These are phyloP conservation scores for Tenebrosternarchus preto DNA, from an alignment of 2,113 vertebrate species.

Conservation along the genomic window DNA sequence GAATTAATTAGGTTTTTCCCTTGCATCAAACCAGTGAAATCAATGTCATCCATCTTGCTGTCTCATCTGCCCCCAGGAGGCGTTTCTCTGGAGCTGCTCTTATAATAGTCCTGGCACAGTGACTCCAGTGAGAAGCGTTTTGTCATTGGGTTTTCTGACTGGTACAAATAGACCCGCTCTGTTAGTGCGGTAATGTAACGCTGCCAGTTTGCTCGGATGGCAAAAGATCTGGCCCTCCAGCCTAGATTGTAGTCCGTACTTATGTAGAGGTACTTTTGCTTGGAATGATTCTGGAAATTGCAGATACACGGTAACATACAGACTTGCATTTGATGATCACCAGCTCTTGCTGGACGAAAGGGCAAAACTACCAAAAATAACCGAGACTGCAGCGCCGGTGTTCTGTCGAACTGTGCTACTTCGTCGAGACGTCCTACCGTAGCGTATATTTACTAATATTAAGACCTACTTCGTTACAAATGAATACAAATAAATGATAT, in stretches of 20 bases:
- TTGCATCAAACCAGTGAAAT: constrained; percentile 54
- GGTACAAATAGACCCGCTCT: constrained; percentile 52
- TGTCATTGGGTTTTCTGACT: constrained; percentile 47
- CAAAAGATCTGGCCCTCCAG: constrained; percentile 30
- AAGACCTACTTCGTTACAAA: too few species aligned
- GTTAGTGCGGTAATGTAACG: constrained; percentile 40
- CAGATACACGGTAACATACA: constrained; percentile 22
- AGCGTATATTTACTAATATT: too few species aligned
- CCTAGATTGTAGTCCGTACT: constrained; percentile 57
- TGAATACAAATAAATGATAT: too few species aligned
- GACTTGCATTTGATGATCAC: not conserved
- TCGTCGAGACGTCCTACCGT: too few species aligned
- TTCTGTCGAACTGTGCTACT: too few species aligned
- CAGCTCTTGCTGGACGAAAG: too few species aligned
- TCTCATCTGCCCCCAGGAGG: constrained; percentile 35
- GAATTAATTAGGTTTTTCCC: constrained; percentile 45
- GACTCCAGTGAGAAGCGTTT: constrained; percentile 36
- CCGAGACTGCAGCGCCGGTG: too few species aligned
- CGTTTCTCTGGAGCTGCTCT: constrained; percentile 52
- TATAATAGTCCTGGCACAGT: constrained; percentile 48
- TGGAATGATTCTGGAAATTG: not conserved
- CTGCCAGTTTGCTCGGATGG: constrained; percentile 38
- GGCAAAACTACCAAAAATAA: too few species aligned
- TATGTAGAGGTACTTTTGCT: constrained; percentile 45
- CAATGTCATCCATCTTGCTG: constrained; percentile 58